Conservation (phyloP, 2,888 invertebrate genomes). For the Drosophila paucipuncta region DNA sequence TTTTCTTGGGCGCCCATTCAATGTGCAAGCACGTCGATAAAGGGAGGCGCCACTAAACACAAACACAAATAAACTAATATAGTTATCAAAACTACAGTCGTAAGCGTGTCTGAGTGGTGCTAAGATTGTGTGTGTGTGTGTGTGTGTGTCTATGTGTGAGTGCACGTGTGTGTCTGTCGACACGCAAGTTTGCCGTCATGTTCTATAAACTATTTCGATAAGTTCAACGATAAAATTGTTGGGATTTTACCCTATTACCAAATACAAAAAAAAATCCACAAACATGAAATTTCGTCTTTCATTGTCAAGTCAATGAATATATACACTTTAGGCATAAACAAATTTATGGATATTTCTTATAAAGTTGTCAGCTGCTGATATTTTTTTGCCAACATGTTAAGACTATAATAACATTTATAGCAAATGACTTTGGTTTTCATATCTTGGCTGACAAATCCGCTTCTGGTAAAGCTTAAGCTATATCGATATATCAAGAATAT, state of each 20-base stretch:
- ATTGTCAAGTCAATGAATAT: not conserved
- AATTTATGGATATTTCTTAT: not conserved
- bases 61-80: constrained; percentile 51
- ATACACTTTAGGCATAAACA: not conserved
- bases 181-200: constrained; percentile 73
- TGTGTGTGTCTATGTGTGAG: constrained; percentile 4
- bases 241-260: constrained; percentile 54
- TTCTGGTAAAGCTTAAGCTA: not conserved
- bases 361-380: not conserved
- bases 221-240: constrained; percentile 74
- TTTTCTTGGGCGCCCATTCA: constrained; percentile 33
- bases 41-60: constrained; percentile 12
- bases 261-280: constrained; percentile 36
- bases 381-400: not conserved
- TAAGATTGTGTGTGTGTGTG: not conserved
- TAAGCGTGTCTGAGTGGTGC: constrained; percentile 45
- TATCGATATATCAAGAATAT: too few relatives aligned
- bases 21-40: constrained; percentile 63
- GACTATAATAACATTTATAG: not conserved
- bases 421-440: not conserved
- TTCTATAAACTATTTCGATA: constrained; percentile 75
- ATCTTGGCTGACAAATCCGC: not conserved
- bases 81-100: constrained; percentile 66
- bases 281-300: not conserved
- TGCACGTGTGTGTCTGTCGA: constrained; percentile 32